phyloP scores from a whole-genome alignment of 2,888 invertebrate genomes.

The Gari tellinella region DNA sequence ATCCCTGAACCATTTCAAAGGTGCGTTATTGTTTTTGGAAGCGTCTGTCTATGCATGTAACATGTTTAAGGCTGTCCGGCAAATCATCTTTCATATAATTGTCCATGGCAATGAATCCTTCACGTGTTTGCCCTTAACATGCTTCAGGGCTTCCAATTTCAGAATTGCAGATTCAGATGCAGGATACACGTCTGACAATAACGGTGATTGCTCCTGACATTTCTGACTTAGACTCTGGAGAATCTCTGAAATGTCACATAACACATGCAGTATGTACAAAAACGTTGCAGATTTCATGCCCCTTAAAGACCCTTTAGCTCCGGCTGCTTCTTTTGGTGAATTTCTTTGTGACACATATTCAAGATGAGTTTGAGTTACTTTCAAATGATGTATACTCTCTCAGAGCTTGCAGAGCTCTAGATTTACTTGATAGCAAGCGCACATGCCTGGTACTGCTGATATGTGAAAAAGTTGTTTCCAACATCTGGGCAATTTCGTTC shows the following conservation, averaged over 20 bases:
- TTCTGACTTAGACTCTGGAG: too few relatives aligned
- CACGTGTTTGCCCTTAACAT: too few relatives aligned
- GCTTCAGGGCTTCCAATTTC: too few relatives aligned
- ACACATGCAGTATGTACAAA: too few relatives aligned
- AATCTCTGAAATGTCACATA: too few relatives aligned
- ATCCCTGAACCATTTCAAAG: slow-evolving; percentile 13
- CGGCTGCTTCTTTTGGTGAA: slow-evolving; percentile 5
- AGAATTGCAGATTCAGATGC: too few relatives aligned
- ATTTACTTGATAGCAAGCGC: slow-evolving; percentile 23
- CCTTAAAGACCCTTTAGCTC: slow-evolving; percentile 11
- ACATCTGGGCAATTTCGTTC: slow-evolving; percentile 15
- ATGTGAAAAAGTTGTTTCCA: slow-evolving; percentile 20
- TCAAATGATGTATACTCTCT: slow-evolving; percentile 30
- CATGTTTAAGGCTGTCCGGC: slow-evolving; percentile 27
- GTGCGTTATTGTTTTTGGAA: too few relatives aligned
- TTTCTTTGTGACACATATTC: slow-evolving; percentile 11
- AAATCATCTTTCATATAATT: slow-evolving; percentile 9
- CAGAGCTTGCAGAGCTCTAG: slow-evolving; percentile 13
- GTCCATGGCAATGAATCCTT: background rate
- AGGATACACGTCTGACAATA: too few relatives aligned
- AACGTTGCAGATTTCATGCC: slow-evolving; percentile 4
- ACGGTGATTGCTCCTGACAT: too few relatives aligned
- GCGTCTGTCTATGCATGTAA: slow-evolving; percentile 18
- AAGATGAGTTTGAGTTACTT: slow-evolving; percentile 17
- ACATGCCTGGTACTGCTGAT: slow-evolving; percentile 21